These are phyloP conservation scores for Pterocles orientalis DNA, from an alignment of 2,113 vertebrate genomes.

Conservation along the genomic window DNA sequence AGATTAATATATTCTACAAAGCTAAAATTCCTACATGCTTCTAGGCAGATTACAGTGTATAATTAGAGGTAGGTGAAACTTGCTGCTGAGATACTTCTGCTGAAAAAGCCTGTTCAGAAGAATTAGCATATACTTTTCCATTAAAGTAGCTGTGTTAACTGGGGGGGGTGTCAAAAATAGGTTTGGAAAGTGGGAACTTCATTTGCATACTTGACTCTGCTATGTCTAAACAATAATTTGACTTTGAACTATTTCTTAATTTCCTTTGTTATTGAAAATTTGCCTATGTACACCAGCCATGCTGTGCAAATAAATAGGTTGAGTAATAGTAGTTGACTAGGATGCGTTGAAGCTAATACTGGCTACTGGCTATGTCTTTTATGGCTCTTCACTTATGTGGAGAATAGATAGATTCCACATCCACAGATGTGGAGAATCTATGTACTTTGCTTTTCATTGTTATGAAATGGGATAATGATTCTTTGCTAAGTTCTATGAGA, in stretches of 20 bases:
- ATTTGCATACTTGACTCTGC: neutral
- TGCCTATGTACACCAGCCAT: neutral
- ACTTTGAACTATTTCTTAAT: neutral
- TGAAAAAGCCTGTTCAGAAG: neutral
- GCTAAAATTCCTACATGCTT: neutral
- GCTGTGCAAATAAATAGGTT: neutral
- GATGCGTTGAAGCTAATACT: neutral
- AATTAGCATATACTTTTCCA: neutral
- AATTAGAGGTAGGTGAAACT: neutral
- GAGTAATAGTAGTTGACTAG: neutral
- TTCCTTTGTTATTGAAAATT: neutral
- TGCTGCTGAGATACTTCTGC: neutral
- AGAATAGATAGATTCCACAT: too few relatives aligned
- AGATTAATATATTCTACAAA: neutral
- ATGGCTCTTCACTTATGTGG: neutral
- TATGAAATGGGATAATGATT: neutral
- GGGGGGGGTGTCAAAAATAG: neutral
- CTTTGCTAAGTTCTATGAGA: neutral
- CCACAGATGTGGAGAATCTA: rapidly evolving
- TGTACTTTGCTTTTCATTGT: neutral
- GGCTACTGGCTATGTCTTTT: slow-evolving; percentile 6
- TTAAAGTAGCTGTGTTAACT: neutral
- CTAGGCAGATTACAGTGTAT: neutral
- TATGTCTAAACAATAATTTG: neutral
- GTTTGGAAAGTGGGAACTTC: neutral